Evolutionary conservation across 1,140 invertebrate species (phyloP).

Genomic region (Galendromus occidentalis): DNA sequence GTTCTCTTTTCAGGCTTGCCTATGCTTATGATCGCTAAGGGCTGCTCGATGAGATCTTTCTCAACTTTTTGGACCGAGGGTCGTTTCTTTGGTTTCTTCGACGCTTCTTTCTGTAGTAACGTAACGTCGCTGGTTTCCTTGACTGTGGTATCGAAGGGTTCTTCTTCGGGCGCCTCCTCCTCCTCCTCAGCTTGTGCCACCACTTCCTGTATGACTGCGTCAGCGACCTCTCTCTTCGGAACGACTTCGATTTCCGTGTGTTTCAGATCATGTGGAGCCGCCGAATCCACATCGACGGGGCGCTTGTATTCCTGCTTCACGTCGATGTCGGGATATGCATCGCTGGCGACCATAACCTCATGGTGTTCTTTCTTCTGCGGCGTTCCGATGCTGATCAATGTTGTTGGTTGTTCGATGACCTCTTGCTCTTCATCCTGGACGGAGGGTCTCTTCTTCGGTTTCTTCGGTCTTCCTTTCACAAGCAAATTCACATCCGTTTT

Average conservation of each 20-base stretch:
- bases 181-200: not conserved
- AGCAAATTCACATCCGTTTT: not conserved
- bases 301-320: not conserved
- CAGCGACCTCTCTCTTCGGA: not conserved
- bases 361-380: not conserved
- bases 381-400: not conserved
- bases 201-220: not conserved
- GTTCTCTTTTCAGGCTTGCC: not conserved
- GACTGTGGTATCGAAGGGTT: not conserved
- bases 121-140: not conserved
- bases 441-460: not conserved
- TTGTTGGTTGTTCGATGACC: not conserved
- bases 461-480: not conserved
- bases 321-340: not conserved
- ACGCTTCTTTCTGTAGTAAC: not conserved
- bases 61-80: not conserved
- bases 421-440: not conserved
- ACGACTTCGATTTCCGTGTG: not conserved
- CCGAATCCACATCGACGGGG: not conserved
- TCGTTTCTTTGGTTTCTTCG: not conserved
- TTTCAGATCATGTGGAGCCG: not conserved
- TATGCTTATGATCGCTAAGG: not conserved
- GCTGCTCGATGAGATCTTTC: not conserved
- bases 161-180: not conserved
- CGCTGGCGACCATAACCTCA: not conserved